These are phyloP conservation scores for Lycia hirtaria DNA, from an alignment of 2,888 invertebrate genomes.

Conservation along the genomic window DNA sequence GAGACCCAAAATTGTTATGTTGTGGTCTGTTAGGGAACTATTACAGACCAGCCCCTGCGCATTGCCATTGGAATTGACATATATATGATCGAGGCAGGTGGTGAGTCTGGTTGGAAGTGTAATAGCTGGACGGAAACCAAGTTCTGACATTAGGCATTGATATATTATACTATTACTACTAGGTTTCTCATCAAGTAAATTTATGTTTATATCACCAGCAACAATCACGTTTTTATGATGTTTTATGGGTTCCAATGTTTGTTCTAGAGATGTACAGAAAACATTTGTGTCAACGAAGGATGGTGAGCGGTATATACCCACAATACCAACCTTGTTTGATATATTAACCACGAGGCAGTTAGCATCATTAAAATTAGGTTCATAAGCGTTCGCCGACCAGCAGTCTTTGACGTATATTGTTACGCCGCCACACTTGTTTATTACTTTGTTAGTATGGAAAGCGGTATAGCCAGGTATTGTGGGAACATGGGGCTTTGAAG, in stretches of 20 bases:
- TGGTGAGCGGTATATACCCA: conserved; percentile 12
- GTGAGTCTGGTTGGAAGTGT: not conserved
- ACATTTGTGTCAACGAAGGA: not conserved
- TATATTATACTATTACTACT: not conserved
- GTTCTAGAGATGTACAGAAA: conserved; percentile 3
- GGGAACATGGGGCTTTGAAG: too few species aligned
- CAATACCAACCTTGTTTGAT: not conserved
- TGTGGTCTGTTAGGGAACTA: not conserved
- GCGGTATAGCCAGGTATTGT: too few species aligned
- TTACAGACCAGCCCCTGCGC: not conserved
- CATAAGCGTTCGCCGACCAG: not conserved
- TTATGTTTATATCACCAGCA: conserved; percentile 1
- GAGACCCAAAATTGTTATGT: not conserved
- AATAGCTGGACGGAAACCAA: not conserved
- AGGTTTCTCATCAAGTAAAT: too few species aligned
- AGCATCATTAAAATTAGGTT: not conserved
- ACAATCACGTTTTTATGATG: not conserved
- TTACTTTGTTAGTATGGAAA: conserved; percentile 3
- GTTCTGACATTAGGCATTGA: not conserved
- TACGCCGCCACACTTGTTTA: conserved; percentile 4
- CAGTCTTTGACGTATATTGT: not conserved
- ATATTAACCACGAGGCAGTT: too few species aligned
- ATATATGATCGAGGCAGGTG: not conserved
- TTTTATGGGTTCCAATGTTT: not conserved
- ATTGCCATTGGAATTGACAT: not conserved